Evolutionary conservation across 2,888 invertebrate genomes (phyloP), one percentile per base, ranked within the genome.

Genomic region (Neuroscelio doddi): DNA sequence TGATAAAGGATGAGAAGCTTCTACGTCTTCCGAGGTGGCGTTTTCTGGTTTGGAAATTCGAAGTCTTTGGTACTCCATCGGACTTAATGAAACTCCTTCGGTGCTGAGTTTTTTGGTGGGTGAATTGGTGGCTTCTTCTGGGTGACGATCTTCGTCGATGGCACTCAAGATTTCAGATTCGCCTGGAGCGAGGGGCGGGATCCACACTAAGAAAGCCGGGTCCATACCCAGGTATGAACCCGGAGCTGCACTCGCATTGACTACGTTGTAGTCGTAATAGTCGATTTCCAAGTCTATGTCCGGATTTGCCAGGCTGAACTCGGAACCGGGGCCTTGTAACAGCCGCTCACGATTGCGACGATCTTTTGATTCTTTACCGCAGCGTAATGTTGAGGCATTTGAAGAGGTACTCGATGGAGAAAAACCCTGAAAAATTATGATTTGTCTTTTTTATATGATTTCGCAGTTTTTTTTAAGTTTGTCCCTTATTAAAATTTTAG

Each of bases 201-300:
- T 94, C 94, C 94, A 95, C 0, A 94, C 92, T 39, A 94, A 86
- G 81, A 93, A 94, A 0, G 94, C 94, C 0, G 94, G 94, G 83
- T 95, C 95, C 94, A 94, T 94, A 42, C 94, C 94, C 56, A 94
- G 85, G 78, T 94, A 94, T 0, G 94, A 94, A 14, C 94, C 95
- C 1, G 95, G 94, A 9, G 92, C 93, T 5, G 93, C 93, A 62
- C 92, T 92, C 0, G 87, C 86, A 79, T 94, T 94, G 45, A 92
- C 91, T 4, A 95, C 94, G 86, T 95, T 94, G 76, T 95, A 95
- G 80, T 95, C 94, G 79, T 95, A 94, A 77, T 95, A 95, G 81
- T 95, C 95, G 68, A 95, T 87, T 83, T 95, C 94, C 77, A 94
- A 87, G 76, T 94, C 94, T 39, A 87, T 87, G 44, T 92, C 93